Evolutionary conservation across 2,888 invertebrate species (phyloP).

Genomic region (Xanthorhoe designata): DNA sequence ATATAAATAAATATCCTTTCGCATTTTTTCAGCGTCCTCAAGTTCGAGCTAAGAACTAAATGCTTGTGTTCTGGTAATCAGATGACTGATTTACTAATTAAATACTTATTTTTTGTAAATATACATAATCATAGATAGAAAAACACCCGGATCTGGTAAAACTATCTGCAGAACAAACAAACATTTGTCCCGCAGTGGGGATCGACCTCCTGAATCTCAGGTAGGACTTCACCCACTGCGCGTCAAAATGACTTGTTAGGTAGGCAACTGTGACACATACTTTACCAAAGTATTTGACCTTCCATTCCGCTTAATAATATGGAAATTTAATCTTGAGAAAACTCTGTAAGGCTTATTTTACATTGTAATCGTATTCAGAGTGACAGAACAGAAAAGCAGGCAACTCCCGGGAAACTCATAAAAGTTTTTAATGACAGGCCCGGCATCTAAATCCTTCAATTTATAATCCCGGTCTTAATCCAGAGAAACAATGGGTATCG

Average conservation of each 20-base stretch:
- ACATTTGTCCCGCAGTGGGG: too few species aligned
- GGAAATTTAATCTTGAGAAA: background rate
- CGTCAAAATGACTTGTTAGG: background rate
- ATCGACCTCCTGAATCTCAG: too few species aligned
- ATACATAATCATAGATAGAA: too few species aligned
- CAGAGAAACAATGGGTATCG: slow-evolving; percentile 49
- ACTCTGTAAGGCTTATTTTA: background rate
- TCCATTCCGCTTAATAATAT: background rate
- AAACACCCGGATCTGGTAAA: too few species aligned
- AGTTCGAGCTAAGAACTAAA: too few species aligned
- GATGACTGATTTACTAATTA: too few species aligned
- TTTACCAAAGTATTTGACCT: background rate
- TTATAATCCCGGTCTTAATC: slow-evolving; percentile 55
- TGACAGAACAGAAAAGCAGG: slow-evolving; percentile 41
- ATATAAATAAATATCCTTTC: too few species aligned
- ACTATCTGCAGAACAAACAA: too few species aligned
- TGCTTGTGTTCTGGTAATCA: too few species aligned
- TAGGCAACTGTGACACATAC: background rate
- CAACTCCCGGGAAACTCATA: slow-evolving; percentile 62
- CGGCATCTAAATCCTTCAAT: slow-evolving; percentile 58
- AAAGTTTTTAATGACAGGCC: slow-evolving; percentile 68
- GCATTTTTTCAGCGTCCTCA: too few species aligned
- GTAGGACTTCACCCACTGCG: background rate
- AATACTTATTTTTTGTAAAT: too few species aligned
- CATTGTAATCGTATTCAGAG: slow-evolving; percentile 3